A percentile compares a stretch with the other conserved stretches of the same genome.
These are phyloP conservation scores for Cyphomyrmex costatus DNA, from an alignment of 1,140 invertebrate species.

Conservation along the genomic window DNA sequence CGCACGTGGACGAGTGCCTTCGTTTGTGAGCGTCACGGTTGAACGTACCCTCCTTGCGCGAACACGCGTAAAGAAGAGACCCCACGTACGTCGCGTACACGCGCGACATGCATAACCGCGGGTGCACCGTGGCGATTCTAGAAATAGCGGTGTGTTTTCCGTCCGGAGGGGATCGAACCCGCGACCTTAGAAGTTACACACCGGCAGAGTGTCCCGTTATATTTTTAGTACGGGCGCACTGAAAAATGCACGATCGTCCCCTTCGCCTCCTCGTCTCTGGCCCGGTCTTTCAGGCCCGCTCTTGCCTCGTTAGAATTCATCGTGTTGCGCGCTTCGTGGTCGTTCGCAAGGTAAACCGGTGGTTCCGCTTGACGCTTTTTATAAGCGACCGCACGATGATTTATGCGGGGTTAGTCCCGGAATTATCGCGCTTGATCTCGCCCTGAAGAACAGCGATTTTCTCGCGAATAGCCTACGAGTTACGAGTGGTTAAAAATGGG, in stretches of 20 bases:
- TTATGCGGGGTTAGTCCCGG: slow-evolving; percentile 51
- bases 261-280: background rate
- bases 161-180: slow-evolving; percentile 80
- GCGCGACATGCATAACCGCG: slow-evolving; percentile 64
- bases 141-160: slow-evolving; percentile 82
- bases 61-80: slow-evolving; percentile 44
- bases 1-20: slow-evolving; percentile 31
- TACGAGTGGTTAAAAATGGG: slow-evolving; percentile 39
- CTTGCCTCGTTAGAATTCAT: slow-evolving; percentile 61
- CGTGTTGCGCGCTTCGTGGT: slow-evolving; percentile 49
- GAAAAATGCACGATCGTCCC: slow-evolving; percentile 61
- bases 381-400: slow-evolving; percentile 51
- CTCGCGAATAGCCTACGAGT: slow-evolving; percentile 14
- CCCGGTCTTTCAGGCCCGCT: background rate
- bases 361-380: slow-evolving; percentile 56
- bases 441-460: slow-evolving; percentile 15
- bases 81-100: slow-evolving; percentile 36
- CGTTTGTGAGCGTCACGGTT: slow-evolving; percentile 57
- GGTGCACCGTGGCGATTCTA: slow-evolving; percentile 69
- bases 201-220: slow-evolving; percentile 69
- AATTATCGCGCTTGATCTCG: slow-evolving; percentile 47
- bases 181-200: slow-evolving; percentile 80
- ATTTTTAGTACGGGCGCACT: slow-evolving; percentile 77
- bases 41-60: slow-evolving; percentile 66
- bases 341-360: slow-evolving; percentile 63